A percentile compares a stretch with the other conserved stretches of the same genome.
Evolutionary conservation across 2,888 invertebrate genomes (phyloP).

Genomic region (Elaeidobius kamerunicus): DNA sequence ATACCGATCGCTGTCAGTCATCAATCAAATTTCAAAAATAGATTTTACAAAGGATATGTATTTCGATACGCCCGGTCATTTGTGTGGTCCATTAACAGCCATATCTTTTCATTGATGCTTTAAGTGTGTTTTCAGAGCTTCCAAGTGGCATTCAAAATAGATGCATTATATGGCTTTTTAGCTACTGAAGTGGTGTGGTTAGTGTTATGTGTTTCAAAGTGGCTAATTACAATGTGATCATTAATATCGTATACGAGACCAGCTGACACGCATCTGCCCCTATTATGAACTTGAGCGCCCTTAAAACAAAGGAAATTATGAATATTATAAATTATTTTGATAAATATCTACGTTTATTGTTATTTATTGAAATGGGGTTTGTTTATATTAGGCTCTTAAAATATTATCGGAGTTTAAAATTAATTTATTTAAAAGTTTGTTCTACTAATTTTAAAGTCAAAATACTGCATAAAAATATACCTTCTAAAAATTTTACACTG

Average conservation of each 20-base stretch:
- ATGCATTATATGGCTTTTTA: constrained; percentile 27
- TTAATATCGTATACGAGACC: constrained; percentile 45
- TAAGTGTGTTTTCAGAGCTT: constrained; percentile 28
- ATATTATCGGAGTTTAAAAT: too few relatives aligned
- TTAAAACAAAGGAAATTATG: constrained; percentile 45
- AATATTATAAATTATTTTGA: constrained; percentile 42
- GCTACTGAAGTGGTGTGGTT: constrained; percentile 40
- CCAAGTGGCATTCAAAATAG: constrained; percentile 25
- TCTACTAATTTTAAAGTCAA: too few relatives aligned
- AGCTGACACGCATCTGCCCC: constrained; percentile 51
- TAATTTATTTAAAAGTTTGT: too few relatives aligned
- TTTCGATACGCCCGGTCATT: constrained; percentile 26
- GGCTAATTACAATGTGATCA: constrained; percentile 52
- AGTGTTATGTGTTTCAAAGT: constrained; percentile 45
- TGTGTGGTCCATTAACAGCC: constrained; percentile 30
- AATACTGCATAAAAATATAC: too few relatives aligned
- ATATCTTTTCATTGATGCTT: constrained; percentile 28
- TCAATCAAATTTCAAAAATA: constrained; percentile 22
- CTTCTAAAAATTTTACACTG: too few relatives aligned
- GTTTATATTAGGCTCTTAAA: too few relatives aligned
- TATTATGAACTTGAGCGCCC: constrained; percentile 40
- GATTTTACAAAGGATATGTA: constrained; percentile 21
- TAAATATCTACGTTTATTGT: constrained; percentile 49
- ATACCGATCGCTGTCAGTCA: constrained; percentile 5
- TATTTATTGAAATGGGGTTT: too few relatives aligned